phyloP scores from a whole-genome alignment of 1,140 invertebrate species.

The Papilio glaucus region DNA sequence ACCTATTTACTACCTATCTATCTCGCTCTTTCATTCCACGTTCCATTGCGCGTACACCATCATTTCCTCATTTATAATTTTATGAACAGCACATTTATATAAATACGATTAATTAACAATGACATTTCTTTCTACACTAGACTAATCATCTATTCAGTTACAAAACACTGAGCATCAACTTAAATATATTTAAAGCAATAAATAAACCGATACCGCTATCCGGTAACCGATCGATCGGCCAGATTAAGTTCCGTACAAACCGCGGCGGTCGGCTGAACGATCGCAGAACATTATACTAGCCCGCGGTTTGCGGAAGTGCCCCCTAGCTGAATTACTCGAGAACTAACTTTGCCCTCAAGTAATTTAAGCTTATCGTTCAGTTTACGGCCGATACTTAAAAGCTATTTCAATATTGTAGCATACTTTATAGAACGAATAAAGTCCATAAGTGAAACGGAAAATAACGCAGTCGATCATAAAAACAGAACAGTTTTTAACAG shows the following conservation, averaged over 20 bases:
- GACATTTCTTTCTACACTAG: too few relatives aligned
- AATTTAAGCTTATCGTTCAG: not conserved
- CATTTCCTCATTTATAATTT: too few relatives aligned
- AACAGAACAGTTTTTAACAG: too few relatives aligned
- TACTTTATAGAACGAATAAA: too few relatives aligned
- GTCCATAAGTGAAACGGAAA: too few relatives aligned
- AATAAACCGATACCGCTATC: not conserved
- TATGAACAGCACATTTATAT: too few relatives aligned
- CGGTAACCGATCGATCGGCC: slow-evolving; percentile 25
- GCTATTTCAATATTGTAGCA: not conserved
- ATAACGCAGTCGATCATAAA: too few relatives aligned
- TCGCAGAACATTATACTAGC: slow-evolving; percentile 7
- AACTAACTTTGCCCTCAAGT: slow-evolving; percentile 7
- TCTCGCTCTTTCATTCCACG: too few relatives aligned
- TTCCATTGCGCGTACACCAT: too few relatives aligned
- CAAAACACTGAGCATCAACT: not conserved
- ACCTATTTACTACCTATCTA: too few relatives aligned
- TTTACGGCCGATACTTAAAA: not conserved
- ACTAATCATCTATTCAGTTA: not conserved
- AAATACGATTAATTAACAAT: too few relatives aligned
- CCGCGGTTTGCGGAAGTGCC: slow-evolving; percentile 22
- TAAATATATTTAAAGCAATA: slow-evolving; percentile 5
- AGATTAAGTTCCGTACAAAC: slow-evolving; percentile 24
- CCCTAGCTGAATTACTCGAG: not conserved
- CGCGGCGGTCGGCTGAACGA: slow-evolving; percentile 7